phyloP scores from a whole-genome alignment of 1,140 invertebrate species.

The Matsumurasca onukii region DNA sequence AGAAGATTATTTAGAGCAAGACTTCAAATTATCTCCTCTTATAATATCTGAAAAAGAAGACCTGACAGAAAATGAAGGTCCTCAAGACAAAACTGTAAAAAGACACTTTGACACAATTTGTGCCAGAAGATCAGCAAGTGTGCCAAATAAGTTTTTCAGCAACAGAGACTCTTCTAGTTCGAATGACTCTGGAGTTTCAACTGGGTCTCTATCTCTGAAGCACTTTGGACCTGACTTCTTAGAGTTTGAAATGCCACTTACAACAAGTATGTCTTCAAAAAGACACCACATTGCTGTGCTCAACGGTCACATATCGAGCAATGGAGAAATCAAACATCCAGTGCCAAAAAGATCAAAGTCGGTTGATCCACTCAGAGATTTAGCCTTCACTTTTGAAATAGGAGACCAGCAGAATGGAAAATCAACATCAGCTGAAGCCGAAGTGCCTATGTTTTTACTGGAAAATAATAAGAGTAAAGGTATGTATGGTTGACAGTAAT shows the following conservation, averaged over 20 bases:
- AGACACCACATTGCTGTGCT: conserved; percentile 49
- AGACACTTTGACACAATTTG: neutral
- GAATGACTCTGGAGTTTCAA: conserved; percentile 80
- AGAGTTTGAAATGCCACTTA: conserved; percentile 66
- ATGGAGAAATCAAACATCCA: conserved; percentile 46
- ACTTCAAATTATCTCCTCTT: neutral
- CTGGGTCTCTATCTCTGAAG: conserved; percentile 57
- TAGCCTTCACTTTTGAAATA: conserved; percentile 66
- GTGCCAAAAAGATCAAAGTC: conserved; percentile 72
- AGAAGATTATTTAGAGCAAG: neutral
- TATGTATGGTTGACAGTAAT: neutral
- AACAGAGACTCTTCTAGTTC: conserved; percentile 82
- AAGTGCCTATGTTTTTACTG: conserved; percentile 61
- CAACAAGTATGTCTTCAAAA: conserved; percentile 14
- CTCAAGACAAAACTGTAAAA: neutral
- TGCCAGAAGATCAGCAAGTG: conserved; percentile 71
- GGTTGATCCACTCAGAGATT: conserved; percentile 67
- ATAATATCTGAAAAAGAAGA: conserved; percentile 4
- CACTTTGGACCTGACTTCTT: conserved; percentile 61
- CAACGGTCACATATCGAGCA: conserved; percentile 43
- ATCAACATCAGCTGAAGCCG: conserved; percentile 73
- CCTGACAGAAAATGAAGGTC: neutral
- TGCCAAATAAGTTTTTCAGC: conserved; percentile 65
- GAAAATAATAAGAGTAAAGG: neutral
- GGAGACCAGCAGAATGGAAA: conserved; percentile 62